These are phyloP conservation scores for Elgaria multicarinata DNA, from an alignment of 2,113 vertebrate genomes.

Conservation along the genomic window DNA sequence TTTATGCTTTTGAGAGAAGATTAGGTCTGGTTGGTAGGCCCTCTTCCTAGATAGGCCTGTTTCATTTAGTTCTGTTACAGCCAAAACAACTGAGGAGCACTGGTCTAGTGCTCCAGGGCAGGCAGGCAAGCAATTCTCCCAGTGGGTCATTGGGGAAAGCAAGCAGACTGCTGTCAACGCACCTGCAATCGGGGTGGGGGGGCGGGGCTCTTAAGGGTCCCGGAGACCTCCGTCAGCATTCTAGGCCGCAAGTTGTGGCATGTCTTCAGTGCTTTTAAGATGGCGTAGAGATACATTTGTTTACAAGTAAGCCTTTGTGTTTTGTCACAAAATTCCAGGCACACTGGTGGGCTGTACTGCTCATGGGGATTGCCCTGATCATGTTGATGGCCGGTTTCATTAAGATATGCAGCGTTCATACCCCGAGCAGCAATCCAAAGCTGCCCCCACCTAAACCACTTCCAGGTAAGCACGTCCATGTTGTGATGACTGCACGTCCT, in stretches of 20 bases:
- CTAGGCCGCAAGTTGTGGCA: not conserved
- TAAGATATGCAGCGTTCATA: constrained; percentile 98
- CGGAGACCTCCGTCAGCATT: not conserved
- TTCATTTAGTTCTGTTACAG: not conserved
- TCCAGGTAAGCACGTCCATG: constrained; percentile 83
- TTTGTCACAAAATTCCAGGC: constrained; percentile 72
- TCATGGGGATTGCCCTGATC: constrained; percentile 97
- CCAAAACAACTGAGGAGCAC: not conserved
- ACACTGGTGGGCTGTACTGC: constrained; percentile 97
- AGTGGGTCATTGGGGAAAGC: not conserved
- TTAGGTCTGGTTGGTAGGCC: not conserved
- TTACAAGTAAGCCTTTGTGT: not conserved
- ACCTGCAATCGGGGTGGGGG: not conserved
- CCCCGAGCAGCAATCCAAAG: constrained; percentile 97
- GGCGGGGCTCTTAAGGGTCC: not conserved
- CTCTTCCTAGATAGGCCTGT: too few species aligned
- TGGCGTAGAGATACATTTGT: not conserved
- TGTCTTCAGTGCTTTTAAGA: not conserved
- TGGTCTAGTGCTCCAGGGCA: not conserved
- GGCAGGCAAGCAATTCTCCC: too few species aligned
- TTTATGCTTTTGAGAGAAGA: not conserved
- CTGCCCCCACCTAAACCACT: constrained; percentile 93
- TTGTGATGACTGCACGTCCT: not conserved
- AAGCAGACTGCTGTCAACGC: not conserved
- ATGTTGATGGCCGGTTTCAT: constrained; percentile 99